Base-by-base conservation (phyloP, 2,888 invertebrate genomes). In the Hartigia nigra region DNA sequence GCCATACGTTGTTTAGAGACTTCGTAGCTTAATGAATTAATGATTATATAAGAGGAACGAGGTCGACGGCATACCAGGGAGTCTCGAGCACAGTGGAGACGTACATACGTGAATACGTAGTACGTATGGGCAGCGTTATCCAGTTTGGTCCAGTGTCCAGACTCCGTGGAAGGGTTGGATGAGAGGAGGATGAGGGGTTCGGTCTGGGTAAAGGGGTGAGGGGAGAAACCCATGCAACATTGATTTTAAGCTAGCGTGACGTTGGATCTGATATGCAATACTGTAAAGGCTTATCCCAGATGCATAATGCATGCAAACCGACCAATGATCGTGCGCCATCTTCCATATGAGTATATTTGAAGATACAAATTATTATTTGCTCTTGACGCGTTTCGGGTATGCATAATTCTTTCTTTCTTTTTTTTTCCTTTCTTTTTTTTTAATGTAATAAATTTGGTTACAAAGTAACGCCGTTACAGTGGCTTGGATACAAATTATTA, bases 201-300 rank as follows among this genome's bases (percentile, higher is more conserved):
- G 72, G 72, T 14, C 72, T 34, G 72, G 34, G 23, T n/a, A n/a
- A n/a, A n/a, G n/a, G n/a, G n/a, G n/a, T n/a, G n/a, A 72, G 12
- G 72, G 72, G 34, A 31, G 72, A 14, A 31, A 72, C 72, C 32
- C 72, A 72, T 72, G 72, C 72, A 81, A 81, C 86, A 87, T 84
- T 86, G 87, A 87, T 86, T 87, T 87, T 86, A 86, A 87, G 84
- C 85, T 85, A 87, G 84, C 82, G 82, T 83, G 86, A 87, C 85
- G 84, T 84, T 84, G 82, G 81, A 86, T 87, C 86, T 84, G 86
- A 87, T 87, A 86, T 78, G 82, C 82, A 83, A 85, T 85, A 83
- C 85, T 86, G 82, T 82, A 81, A 84, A 83, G 84, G 82, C 81
- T 87, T 72, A 72, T 72, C 12, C 72, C 72, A 34, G 31, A 72